Base-by-base conservation (phyloP, 2,888 invertebrate genomes). In the Acronicta aceris region DNA sequence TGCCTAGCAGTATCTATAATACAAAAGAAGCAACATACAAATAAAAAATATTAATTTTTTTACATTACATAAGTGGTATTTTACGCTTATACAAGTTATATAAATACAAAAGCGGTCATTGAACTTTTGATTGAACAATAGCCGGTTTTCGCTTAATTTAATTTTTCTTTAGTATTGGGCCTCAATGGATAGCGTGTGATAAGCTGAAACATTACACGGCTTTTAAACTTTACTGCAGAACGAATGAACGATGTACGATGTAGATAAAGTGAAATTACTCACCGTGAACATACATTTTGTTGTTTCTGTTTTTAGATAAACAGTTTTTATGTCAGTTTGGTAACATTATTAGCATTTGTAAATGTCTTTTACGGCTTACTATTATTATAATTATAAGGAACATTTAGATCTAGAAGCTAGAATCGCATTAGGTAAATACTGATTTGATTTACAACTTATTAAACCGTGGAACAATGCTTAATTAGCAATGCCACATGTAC, bases 161-260 rank as follows among this genome's bases (percentile, higher is more conserved):
- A 68, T 59, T 54, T 56, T 55, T 58, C 50, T 65, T 62, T 48
- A 58, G 57, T 61, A 59, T 60, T 60, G 42, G 58, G 51, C 16
- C 48, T 74, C 64, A 67, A 71, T 74, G 59, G 52, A 62, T 70
- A 33, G 65, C 75, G 65, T 74, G 73, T 66, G 81, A 78, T 81
- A 80, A 81, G 71, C 51, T 33, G 9, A 33, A 64, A 52, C 54
- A 62, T 67, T 56, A 66, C 57, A 46, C 48, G 46, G 49, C 48
- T 50, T 45, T 64, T 57, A 65, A 55, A 64, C 40, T 60, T 55
- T 46, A 66, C 57, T 36, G 55, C 42, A 42, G 59, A 55, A 54
- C 42, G 50, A 55, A 48, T 36, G 33, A 33, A 38, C 43, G 50
- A 45, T 61, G 52, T 33, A 59, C 46, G 43, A n/a, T 47, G 41